Evolutionary conservation across 2,888 invertebrate genomes (phyloP).

Genomic region (Uloborus plumipes): DNA sequence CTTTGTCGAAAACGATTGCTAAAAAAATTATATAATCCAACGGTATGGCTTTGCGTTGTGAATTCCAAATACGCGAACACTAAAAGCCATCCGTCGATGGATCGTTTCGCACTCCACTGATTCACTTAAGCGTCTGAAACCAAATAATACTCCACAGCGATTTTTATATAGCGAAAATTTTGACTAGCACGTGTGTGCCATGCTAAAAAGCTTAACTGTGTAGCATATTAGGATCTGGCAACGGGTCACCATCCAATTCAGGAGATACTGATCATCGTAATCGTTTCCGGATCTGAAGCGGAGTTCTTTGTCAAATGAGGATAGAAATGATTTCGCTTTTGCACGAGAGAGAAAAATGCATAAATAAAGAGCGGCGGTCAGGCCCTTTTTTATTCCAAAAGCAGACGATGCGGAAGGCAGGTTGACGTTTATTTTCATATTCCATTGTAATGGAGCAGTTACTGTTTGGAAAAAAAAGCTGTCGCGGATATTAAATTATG

Average conservation of each 20-base stretch:
- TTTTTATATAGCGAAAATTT: neutral
- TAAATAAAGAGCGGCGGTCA: slow-evolving; percentile 35
- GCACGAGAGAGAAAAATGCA: slow-evolving; percentile 24
- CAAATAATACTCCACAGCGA: neutral
- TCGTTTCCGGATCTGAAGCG: slow-evolving; percentile 40
- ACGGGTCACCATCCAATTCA: slow-evolving; percentile 35
- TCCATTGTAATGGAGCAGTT: slow-evolving; percentile 30
- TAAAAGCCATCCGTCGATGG: no score
- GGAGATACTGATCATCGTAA: slow-evolving; percentile 40
- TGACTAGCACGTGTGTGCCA: neutral
- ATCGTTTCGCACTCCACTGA: neutral
- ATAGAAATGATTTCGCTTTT: slow-evolving; percentile 49
- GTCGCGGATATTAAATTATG: slow-evolving; percentile 3
- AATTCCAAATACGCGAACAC: no score
- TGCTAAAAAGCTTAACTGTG: neutral
- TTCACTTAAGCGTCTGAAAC: neutral
- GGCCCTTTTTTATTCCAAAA: slow-evolving; percentile 8
- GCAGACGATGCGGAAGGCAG: slow-evolving; percentile 27
- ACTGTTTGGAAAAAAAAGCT: slow-evolving; percentile 5
- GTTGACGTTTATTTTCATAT: slow-evolving; percentile 50
- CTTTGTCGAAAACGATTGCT: no score
- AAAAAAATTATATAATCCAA: no score
- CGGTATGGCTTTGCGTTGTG: no score
- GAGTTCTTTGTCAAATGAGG: slow-evolving; percentile 12
- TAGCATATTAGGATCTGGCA: slow-evolving; percentile 16